phyloP scores from a whole-genome alignment of 2,797 vertebrate species.

The Yasuhikotakia modesta region DNA sequence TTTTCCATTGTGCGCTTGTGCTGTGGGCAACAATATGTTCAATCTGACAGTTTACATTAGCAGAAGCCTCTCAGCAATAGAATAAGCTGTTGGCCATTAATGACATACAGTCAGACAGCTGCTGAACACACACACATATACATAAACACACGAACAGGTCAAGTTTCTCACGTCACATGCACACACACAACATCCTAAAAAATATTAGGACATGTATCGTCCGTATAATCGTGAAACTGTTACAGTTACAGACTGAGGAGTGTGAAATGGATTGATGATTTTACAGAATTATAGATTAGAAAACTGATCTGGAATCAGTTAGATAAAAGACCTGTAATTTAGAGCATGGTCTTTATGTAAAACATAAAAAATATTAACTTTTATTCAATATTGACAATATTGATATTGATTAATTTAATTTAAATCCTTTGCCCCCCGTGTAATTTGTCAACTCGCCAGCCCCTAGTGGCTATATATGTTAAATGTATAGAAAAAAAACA shows the following conservation, averaged over 20 bases:
- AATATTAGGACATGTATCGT: neutral
- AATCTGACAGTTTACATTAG: slow-evolving; percentile 51
- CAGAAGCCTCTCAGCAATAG: slow-evolving; percentile 47
- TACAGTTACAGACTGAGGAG: neutral
- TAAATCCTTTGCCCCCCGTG: too few relatives aligned
- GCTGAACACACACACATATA: slow-evolving; percentile 8
- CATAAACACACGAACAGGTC: slow-evolving; percentile 7
- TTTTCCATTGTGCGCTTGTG: slow-evolving; percentile 27
- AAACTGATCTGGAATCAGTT: neutral
- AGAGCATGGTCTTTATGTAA: too few relatives aligned
- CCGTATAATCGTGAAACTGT: neutral
- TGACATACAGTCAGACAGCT: slow-evolving; percentile 35
- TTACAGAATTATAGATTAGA: neutral
- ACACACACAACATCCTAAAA: neutral
- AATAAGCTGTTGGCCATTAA: slow-evolving; percentile 47
- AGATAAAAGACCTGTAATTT: too few relatives aligned
- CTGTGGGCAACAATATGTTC: slow-evolving; percentile 42
- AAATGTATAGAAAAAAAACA: too few relatives aligned
- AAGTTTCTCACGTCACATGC: slow-evolving; percentile 5
- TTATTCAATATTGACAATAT: too few relatives aligned
- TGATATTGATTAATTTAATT: too few relatives aligned
- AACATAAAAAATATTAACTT: too few relatives aligned
- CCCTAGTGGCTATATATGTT: too few relatives aligned
- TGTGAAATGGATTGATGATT: neutral
- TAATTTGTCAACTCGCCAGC: too few relatives aligned